Percentiles rank a stretch among this genome's conserved stretches.
phyloP scores from a whole-genome alignment of 2,888 invertebrate species.

The Agriopis aurantiaria region DNA sequence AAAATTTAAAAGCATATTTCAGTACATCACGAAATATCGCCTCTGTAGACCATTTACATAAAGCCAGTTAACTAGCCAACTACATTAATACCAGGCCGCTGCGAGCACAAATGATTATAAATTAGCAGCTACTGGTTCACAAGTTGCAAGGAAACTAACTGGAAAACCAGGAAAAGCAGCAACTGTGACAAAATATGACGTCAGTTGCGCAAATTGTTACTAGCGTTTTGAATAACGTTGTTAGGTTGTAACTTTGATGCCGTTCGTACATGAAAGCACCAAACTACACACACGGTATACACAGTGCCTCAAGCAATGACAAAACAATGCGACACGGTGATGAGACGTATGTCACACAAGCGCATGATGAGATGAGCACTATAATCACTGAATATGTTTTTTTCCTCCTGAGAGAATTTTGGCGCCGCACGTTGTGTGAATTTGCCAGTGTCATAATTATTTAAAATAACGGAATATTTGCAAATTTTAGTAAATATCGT shows the following conservation, averaged over 20 bases:
- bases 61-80: conserved; percentile 30
- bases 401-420: no score
- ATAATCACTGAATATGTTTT: no score
- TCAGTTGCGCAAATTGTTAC: conserved; percentile 22
- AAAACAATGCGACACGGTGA: no score
- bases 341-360: no score
- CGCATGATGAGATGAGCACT: no score
- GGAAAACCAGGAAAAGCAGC: conserved; percentile 31
- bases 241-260: conserved; percentile 10
- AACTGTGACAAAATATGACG: conserved; percentile 24
- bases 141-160: conserved; percentile 18
- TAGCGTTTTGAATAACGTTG: conserved; percentile 15
- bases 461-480: no score
- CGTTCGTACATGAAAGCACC: not conserved
- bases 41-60: conserved; percentile 17
- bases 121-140: conserved; percentile 31
- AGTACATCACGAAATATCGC: conserved; percentile 10
- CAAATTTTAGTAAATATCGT: no score
- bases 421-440: no score
- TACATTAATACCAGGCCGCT: conserved; percentile 20
- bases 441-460: no score
- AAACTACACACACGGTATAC: no score
- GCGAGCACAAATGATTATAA: conserved; percentile 33
- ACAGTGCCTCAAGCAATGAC: no score
- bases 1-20: conserved; percentile 1